Percentiles rank a stretch among this genome's conserved stretches.
These are phyloP conservation scores for Urocynchramus pylzowi DNA, from an alignment of 2,113 vertebrate species.

Conservation along the genomic window DNA sequence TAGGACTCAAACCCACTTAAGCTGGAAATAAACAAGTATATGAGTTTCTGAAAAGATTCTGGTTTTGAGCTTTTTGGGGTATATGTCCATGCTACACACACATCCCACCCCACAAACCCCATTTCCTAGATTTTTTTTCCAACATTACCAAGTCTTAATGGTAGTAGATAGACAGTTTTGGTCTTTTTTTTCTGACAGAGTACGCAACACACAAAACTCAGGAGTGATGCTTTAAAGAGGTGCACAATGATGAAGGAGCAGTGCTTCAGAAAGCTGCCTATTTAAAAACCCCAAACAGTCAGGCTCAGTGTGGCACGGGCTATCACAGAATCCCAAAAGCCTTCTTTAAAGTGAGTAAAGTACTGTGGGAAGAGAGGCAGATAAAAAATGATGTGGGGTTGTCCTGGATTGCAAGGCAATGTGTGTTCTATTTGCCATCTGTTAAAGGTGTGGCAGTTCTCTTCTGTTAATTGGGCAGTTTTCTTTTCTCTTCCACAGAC, in stretches of 20 bases:
- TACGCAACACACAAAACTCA: not conserved
- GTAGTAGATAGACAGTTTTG: not conserved
- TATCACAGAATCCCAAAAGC: not conserved
- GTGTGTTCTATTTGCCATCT: no score
- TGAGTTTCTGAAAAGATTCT: not conserved
- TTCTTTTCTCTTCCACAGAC: no score
- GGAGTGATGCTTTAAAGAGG: not conserved
- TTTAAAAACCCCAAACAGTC: not conserved
- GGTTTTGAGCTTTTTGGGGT: not conserved
- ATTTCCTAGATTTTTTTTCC: not conserved
- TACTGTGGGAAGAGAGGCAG: not conserved
- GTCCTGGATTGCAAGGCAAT: no score
- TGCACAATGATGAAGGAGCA: not conserved
- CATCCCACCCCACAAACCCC: fast-evolving
- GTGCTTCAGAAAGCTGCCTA: not conserved
- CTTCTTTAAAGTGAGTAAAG: not conserved
- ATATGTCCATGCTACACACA: not conserved
- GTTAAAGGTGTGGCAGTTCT: no score
- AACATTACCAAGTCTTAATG: not conserved
- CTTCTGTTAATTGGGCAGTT: no score
- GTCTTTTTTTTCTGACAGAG: not conserved
- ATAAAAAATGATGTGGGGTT: not conserved
- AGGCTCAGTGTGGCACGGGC: not conserved
- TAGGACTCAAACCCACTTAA: not conserved
- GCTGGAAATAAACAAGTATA: not conserved